Evolutionary conservation across 1,140 invertebrate species (phyloP), one percentile per base, ranked within the genome.

Genomic region (Formica exsecta): DNA sequence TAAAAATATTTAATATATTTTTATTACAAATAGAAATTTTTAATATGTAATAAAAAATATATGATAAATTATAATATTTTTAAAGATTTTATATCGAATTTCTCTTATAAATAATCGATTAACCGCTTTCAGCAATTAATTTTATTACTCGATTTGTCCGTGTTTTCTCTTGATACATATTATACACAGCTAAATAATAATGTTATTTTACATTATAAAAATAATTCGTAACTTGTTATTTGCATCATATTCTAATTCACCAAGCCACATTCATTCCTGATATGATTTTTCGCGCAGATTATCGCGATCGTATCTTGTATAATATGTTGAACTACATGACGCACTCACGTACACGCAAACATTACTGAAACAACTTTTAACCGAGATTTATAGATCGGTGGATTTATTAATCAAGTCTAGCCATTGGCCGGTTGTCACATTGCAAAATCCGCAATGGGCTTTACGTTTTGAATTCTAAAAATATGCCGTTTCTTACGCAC

Each of bases 361-460:
- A 64, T 16, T 7, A 38, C 13, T 4, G n/a, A 48, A 84, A 77
- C 73, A 36, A 85, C 81, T 85, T 85, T 76, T 73, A 57, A 61
- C 8, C 32, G 61, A 85, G 41, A 75, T 75, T 85, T 85, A 64
- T 61, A 76, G 62, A 85, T 85, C 61, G 66, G 70, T 77, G 81
- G 51, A 36, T 85, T 85, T 51, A 62, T 75, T 85, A 85, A 64
- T 64, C 57, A 57, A n/a, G 25, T 77, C 68, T 44, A 38, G 22
- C 19, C 41, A 44, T n/a, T 6, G 66, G n/a, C 70, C 36, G 19
- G 44, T 25, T 9, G 19, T 57, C 68, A 41, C 9, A 7, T 84
- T 75, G 32, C 73, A 65, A 61, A 77, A 85, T 85, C 41, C n/a
- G 32, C 41, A 41, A 41, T 41, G 68, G 13, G 9, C n/a, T 36